These are phyloP conservation scores for Pharmacophagus antenor DNA, from an alignment of 2,888 invertebrate genomes.

Conservation along the genomic window DNA sequence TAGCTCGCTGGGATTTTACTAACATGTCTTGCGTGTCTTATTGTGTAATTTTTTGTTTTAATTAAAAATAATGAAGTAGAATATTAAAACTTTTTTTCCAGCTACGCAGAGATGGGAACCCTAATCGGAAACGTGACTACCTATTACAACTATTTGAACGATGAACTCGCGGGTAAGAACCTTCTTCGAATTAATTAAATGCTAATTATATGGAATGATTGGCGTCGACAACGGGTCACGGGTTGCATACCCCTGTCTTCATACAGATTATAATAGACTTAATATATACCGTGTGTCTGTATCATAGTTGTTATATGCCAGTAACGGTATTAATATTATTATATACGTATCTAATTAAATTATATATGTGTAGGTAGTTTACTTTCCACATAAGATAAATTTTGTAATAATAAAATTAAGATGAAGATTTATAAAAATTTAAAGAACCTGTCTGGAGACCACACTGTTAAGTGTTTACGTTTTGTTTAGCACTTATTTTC, in stretches of 20 bases:
- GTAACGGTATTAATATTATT: background rate
- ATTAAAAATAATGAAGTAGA: background rate
- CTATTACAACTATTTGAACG: conserved; percentile 64
- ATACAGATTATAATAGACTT: background rate
- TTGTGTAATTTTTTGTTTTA: background rate
- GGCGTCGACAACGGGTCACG: conserved; percentile 12
- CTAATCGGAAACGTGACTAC: conserved; percentile 59
- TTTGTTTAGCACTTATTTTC: background rate
- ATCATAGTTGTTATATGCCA: background rate
- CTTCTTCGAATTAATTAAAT: conserved; percentile 25
- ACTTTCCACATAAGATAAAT: background rate
- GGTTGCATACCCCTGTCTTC: background rate
- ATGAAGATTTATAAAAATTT: background rate
- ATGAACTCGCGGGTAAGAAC: conserved; percentile 64
- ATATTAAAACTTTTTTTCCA: conserved; percentile 11
- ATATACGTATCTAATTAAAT: background rate
- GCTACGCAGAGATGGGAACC: conserved; percentile 53
- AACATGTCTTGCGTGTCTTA: background rate
- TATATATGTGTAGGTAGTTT: no score
- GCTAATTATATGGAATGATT: conserved; percentile 23
- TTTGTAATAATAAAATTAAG: background rate
- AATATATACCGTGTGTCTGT: background rate
- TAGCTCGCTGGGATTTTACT: background rate
- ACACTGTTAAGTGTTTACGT: background rate
- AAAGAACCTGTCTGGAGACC: background rate